Evolutionary conservation across 2,888 invertebrate genomes (phyloP).

Genomic region (Lycophotia porphyrea): DNA sequence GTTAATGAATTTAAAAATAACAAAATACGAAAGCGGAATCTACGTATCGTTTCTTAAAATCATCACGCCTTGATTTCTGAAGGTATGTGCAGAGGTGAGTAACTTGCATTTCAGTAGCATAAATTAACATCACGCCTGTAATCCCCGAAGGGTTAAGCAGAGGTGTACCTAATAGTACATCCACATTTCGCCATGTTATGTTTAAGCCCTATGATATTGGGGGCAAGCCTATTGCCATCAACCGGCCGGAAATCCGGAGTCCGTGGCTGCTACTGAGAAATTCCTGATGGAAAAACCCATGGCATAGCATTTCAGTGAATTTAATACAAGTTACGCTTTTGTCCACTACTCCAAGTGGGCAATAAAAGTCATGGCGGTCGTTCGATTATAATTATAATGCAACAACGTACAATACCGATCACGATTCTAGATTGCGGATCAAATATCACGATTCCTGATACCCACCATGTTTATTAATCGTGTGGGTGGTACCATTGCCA

Average conservation of each 20-base stretch:
- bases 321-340: constrained; percentile 1
- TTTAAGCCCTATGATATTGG: too few species aligned
- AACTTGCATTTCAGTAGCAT: neutral
- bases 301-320: too few species aligned
- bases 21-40: neutral
- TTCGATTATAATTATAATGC: constrained; percentile 18
- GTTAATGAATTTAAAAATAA: constrained; percentile 30
- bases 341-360: neutral
- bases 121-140: too few species aligned
- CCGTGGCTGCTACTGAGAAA: too few species aligned
- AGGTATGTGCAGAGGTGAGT: neutral
- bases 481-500: constrained; percentile 32
- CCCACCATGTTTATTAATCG: constrained; percentile 38
- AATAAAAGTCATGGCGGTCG: neutral
- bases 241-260: too few species aligned
- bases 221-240: too few species aligned
- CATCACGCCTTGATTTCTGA: neutral
- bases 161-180: too few species aligned
- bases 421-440: constrained; percentile 33
- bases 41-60: neutral
- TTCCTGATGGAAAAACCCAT: too few species aligned
- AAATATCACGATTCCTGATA: constrained; percentile 44
- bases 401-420: constrained; percentile 26
- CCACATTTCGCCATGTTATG: too few species aligned
- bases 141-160: too few species aligned